These are phyloP conservation scores for Habroteleia sp. DNA, from an alignment of 2,888 invertebrate species.

Conservation along the genomic window DNA sequence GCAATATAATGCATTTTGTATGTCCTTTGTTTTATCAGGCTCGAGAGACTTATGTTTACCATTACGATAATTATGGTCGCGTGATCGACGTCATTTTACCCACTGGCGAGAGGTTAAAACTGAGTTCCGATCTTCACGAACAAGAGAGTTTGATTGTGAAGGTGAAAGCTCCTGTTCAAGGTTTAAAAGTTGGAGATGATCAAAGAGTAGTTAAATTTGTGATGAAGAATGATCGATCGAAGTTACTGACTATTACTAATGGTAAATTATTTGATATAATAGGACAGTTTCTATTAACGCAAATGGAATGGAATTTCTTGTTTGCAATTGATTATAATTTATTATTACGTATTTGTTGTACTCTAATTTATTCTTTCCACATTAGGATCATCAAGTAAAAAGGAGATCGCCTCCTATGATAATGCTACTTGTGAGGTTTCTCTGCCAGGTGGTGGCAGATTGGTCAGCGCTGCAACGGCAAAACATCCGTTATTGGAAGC, in stretches of 20 bases:
- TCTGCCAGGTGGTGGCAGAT: constrained; percentile 88
- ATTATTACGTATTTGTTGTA: too few relatives aligned
- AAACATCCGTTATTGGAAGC: constrained; percentile 92
- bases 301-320: too few relatives aligned
- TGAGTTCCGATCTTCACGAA: constrained; percentile 89
- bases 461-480: constrained; percentile 89
- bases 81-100: constrained; percentile 93
- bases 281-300: too few relatives aligned
- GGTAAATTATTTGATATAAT: too few relatives aligned
- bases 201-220: constrained; percentile 84
- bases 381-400: constrained; percentile 84
- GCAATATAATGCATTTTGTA: too few relatives aligned
- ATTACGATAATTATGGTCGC: constrained; percentile 94
- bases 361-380: neutral
- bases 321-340: too few relatives aligned
- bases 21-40: constrained; percentile 82
- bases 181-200: constrained; percentile 83
- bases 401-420: constrained; percentile 88
- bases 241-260: constrained; percentile 86
- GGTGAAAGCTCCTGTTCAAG: constrained; percentile 84
- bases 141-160: constrained; percentile 89
- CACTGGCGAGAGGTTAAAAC: constrained; percentile 93
- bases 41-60: constrained; percentile 93
- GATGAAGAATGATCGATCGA: constrained; percentile 85
- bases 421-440: constrained; percentile 90